Conservation (phyloP, 2,797 vertebrate genomes). For the Ptychadena robeensis region DNA sequence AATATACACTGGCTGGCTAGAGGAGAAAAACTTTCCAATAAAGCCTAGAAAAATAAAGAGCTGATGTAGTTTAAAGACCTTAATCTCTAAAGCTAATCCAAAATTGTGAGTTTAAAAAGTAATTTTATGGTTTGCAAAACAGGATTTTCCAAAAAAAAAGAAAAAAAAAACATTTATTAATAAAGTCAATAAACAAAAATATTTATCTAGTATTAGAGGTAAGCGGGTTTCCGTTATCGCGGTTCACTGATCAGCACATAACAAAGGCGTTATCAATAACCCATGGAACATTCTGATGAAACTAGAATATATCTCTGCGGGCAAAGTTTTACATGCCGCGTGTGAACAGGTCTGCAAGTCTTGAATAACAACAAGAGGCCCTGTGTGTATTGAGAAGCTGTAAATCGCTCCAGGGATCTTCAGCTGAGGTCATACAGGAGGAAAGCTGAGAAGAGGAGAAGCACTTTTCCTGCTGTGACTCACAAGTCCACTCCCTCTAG, state of each 20-base stretch:
- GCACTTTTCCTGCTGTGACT: conserved; percentile 41
- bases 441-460: conserved; percentile 20
- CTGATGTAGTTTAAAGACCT: too few species aligned
- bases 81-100: too few species aligned
- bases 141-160: too few species aligned
- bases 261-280: conserved; percentile 1
- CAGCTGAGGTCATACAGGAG: conserved; percentile 49
- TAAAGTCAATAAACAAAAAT: too few species aligned
- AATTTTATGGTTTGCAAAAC: too few species aligned
- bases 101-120: too few species aligned
- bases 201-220: background rate
- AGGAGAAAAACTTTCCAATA: too few species aligned
- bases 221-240: background rate
- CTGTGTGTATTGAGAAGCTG: conserved; percentile 39
- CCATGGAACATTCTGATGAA: background rate
- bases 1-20: too few species aligned
- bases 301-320: background rate
- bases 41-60: too few species aligned
- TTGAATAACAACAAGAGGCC: conserved; percentile 48
- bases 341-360: conserved; percentile 31
- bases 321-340: conserved; percentile 21
- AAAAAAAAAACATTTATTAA: too few species aligned
- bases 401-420: conserved; percentile 51
- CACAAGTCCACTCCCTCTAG: conserved; percentile 48
- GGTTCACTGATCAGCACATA: background rate